A percentile compares a stretch with the other conserved stretches of the same genome.
Conservation (phyloP, 2,888 invertebrate species). For the Megamerina dolium region DNA sequence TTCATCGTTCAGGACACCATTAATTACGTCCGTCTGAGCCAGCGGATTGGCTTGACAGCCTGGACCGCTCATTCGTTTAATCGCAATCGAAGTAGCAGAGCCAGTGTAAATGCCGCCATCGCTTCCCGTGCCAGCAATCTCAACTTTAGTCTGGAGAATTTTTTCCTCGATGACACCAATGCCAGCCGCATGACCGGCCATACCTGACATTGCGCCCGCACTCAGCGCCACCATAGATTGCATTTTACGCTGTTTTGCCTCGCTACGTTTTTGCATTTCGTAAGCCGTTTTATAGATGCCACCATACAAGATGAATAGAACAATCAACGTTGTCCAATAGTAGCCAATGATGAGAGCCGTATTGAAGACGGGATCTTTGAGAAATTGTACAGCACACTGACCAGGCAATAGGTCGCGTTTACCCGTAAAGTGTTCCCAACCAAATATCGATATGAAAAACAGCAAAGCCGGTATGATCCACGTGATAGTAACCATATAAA, state of each 20-base stretch:
- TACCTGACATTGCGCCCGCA: slow-evolving; percentile 84
- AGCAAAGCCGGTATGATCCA: slow-evolving; percentile 95
- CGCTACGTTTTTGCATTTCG: slow-evolving; percentile 94
- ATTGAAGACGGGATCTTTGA: slow-evolving; percentile 95
- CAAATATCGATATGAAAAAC: slow-evolving; percentile 97
- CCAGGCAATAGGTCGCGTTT: slow-evolving; percentile 79
- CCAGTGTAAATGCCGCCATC: slow-evolving; percentile 24
- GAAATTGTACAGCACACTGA: slow-evolving; percentile 93
- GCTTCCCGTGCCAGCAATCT: slow-evolving; percentile 25
- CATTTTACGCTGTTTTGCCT: slow-evolving; percentile 93
- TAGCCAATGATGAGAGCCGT: slow-evolving; percentile 94
- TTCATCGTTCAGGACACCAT: slow-evolving; percentile 26
- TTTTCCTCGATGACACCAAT: slow-evolving; percentile 69
- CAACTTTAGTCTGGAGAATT: slow-evolving; percentile 38
- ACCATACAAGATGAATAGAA: slow-evolving; percentile 91
- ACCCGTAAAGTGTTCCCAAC: slow-evolving; percentile 98
- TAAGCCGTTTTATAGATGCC: slow-evolving; percentile 97
- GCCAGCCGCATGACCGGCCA: slow-evolving; percentile 82
- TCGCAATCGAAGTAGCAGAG: slow-evolving; percentile 33
- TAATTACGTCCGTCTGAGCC: slow-evolving; percentile 33
- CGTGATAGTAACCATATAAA: slow-evolving; percentile 92
- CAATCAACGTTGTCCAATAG: slow-evolving; percentile 95
- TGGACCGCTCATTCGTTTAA: slow-evolving; percentile 36
- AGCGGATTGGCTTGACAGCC: slow-evolving; percentile 40
- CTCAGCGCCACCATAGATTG: slow-evolving; percentile 89